Evolutionary conservation across 2,113 vertebrate genomes (phyloP), one percentile per base, ranked within the genome.

Genomic region (Microtus ochrogaster): DNA sequence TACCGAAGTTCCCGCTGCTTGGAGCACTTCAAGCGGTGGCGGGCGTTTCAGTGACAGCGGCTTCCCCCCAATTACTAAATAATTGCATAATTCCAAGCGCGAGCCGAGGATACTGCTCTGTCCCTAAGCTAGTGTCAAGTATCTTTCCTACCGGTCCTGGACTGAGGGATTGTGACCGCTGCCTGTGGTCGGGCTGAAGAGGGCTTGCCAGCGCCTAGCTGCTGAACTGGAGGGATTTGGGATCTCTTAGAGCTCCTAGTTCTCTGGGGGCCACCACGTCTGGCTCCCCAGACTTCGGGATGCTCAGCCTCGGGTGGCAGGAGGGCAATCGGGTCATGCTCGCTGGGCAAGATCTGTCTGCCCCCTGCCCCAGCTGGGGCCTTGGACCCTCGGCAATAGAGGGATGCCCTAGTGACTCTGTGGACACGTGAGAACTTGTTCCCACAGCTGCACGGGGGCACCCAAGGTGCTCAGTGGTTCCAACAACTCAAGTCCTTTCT

Each of bases 21-120:
- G 96, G 55, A 97, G 97, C 41, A 44, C 63, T 97, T 98, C 97
- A 98, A 92, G 88, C 65, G 0, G 39, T 58, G 61, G 82, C 91
- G 89, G 70, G 82, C 77, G 28, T 85, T 92, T 91, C 44, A 1
- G 49, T 66, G 11, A 90, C 11, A 0, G 95, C 24, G 14, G 90
- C 94, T 96, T 11, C 52, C 87, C 87, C 4, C 14, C 24, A 89
- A 91, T 89, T 87, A 83, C 39, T 77, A 2, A 89, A 96, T 88
- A 90, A 87, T 68, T 55, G 91, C 11, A 55, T 94, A 90, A 63
- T 95, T 88, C 63, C 26, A 5, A 92, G 84, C 36, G 26, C 17
- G 0, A 12, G 0, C 7, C 58, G n/a, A 26, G 61, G 61, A 26
- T 73, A 19, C 76, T 83, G 84, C 61, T 44, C 39, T 1, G 47